Evolutionary conservation across 2,888 invertebrate genomes (phyloP).

Genomic region (Eulithis prunata): DNA sequence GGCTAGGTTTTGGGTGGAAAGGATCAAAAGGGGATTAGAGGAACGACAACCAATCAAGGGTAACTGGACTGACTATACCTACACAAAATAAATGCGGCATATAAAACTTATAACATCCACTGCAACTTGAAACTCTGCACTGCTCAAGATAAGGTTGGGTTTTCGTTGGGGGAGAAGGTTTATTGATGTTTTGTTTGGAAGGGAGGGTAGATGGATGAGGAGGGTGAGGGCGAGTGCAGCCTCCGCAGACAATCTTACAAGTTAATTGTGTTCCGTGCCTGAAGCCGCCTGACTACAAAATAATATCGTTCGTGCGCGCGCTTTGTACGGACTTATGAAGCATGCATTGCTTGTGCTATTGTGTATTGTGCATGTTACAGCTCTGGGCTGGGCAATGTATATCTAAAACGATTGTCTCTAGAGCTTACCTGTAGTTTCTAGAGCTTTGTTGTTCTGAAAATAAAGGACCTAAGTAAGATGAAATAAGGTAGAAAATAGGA

Average conservation of each 20-base stretch:
- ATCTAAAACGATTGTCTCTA: no score
- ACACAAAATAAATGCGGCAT: constrained; percentile 83
- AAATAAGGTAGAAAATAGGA: no score
- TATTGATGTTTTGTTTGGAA: constrained; percentile 84
- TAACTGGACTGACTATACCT: constrained; percentile 84
- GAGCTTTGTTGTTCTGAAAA: no score
- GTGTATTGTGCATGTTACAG: constrained; percentile 16
- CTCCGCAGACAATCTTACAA: constrained; percentile 85
- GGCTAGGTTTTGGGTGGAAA: constrained; percentile 85
- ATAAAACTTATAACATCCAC: constrained; percentile 71
- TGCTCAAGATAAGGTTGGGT: constrained; percentile 47
- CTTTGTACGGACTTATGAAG: constrained; percentile 44
- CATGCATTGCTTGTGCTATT: constrained; percentile 33
- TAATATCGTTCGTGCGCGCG: constrained; percentile 69
- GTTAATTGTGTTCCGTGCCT: constrained; percentile 84
- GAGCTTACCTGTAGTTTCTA: no score
- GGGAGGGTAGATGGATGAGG: constrained; percentile 79
- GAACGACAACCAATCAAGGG: constrained; percentile 89
- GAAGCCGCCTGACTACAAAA: constrained; percentile 78
- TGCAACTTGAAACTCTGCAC: constrained; percentile 50
- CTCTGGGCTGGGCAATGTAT: background rate
- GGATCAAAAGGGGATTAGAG: constrained; percentile 89
- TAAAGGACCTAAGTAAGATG: no score
- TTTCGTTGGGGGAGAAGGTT: constrained; percentile 57
- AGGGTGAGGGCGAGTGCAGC: constrained; percentile 79